A percentile compares a stretch with the other conserved stretches of the same genome.
These are phyloP conservation scores for Calypte anna DNA, from an alignment of 2,113 vertebrate species.

Conservation along the genomic window DNA sequence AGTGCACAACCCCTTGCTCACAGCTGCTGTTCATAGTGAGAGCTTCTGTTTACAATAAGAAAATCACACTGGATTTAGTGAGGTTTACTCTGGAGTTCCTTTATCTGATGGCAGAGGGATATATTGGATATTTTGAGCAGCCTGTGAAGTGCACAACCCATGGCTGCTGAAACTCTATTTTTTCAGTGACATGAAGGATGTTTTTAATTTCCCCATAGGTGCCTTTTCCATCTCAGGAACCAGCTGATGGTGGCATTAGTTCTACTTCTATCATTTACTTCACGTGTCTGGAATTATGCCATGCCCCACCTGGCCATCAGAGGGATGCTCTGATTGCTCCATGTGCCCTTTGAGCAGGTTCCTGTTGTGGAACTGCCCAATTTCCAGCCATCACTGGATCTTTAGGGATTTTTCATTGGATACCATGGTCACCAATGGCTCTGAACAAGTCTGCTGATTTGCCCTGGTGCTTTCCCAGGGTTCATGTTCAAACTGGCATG, in stretches of 20 bases:
- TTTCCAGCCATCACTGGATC: neutral
- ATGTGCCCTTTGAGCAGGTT: neutral
- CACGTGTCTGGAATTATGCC: neutral
- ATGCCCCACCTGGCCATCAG: constrained; percentile 6
- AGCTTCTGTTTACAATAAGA: neutral
- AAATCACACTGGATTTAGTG: neutral
- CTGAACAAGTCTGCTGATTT: neutral
- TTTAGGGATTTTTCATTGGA: neutral
- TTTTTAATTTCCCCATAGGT: constrained; percentile 55
- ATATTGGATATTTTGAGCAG: neutral
- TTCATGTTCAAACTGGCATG: neutral
- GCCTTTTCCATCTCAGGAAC: constrained; percentile 39
- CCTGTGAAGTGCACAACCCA: neutral
- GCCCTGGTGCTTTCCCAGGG: neutral
- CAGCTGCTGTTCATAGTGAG: neutral
- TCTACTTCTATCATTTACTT: constrained; percentile 26
- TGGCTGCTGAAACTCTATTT: neutral
- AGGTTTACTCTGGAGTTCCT: neutral
- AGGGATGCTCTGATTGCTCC: neutral
- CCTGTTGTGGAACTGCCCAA: neutral
- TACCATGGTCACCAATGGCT: neutral
- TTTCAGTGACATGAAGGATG: constrained; percentile 52
- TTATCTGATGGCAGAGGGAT: neutral
- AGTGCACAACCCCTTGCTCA: neutral
- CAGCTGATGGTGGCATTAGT: constrained; percentile 56